Conservation (phyloP, 2,888 invertebrate species). For the Idaea straminata region DNA sequence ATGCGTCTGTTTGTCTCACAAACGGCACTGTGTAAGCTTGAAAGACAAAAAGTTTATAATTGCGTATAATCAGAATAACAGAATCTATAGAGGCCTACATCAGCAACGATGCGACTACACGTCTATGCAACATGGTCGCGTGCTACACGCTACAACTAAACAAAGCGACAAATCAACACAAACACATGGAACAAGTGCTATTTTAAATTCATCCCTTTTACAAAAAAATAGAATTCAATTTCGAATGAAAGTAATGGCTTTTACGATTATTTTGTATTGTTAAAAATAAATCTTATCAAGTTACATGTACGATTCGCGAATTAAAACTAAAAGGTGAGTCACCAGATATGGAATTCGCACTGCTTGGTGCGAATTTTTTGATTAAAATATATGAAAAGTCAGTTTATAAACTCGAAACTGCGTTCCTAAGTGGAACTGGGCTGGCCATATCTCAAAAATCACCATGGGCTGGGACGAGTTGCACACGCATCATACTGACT, state of each 20-base stretch:
- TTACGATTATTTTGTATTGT: constrained; percentile 21
- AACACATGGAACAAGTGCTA: constrained; percentile 9
- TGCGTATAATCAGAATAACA: constrained; percentile 50
- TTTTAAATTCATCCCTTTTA: constrained; percentile 8
- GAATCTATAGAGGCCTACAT: constrained; percentile 63
- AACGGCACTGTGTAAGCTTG: constrained; percentile 14
- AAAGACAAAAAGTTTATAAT: constrained; percentile 46
- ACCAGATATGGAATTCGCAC: constrained; percentile 49
- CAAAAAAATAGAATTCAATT: constrained; percentile 11
- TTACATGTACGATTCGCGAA: constrained; percentile 61
- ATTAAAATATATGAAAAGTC: too few relatives aligned
- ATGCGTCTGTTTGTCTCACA: neutral
- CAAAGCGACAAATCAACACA: constrained; percentile 25
- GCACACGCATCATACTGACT: too few relatives aligned
- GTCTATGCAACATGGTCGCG: constrained; percentile 65
- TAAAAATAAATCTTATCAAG: constrained; percentile 53
- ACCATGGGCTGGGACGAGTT: too few relatives aligned
- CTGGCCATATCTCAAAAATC: too few relatives aligned
- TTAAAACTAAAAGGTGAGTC: constrained; percentile 53
- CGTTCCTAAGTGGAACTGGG: too few relatives aligned
- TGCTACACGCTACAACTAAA: constrained; percentile 60
- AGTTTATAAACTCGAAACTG: too few relatives aligned
- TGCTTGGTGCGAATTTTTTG: constrained; percentile 8
- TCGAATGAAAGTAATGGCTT: constrained; percentile 7
- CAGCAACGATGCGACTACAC: constrained; percentile 58